These are phyloP conservation scores for Haliclona indistincta DNA, from an alignment of 37 sponge, comb jelly and placozoan genomes.

Conservation along the genomic window DNA sequence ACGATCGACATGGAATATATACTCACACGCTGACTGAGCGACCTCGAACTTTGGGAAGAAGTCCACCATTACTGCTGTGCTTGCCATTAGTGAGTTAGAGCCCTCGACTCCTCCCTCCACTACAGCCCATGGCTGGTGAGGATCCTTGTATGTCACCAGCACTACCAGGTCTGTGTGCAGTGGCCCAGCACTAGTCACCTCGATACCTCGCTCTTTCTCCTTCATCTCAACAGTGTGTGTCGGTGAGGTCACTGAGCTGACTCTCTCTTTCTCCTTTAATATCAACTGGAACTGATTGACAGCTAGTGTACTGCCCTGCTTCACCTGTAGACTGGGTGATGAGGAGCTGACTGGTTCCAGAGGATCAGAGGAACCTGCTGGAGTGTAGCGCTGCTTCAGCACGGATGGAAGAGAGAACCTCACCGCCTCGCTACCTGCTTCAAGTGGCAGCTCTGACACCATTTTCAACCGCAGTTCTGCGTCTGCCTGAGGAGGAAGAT, in stretches of 20 bases:
- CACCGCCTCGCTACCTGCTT: conserved; percentile 49
- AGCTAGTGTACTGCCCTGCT: background rate
- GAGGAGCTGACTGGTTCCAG: background rate
- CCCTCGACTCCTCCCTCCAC: conserved; percentile 44
- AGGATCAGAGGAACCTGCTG: conserved; percentile 18
- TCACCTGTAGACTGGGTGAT: background rate
- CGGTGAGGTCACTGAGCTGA: conserved; percentile 42
- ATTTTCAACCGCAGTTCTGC: conserved; percentile 35
- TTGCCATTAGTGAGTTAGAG: conserved; percentile 20
- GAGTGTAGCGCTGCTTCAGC: conserved; percentile 62
- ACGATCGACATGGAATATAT: conserved; percentile 71
- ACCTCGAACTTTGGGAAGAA: conserved; percentile 40
- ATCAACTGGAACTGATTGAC: conserved; percentile 40
- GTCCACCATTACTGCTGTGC: conserved; percentile 45
- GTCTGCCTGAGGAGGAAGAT: conserved; percentile 39
- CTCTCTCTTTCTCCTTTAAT: conserved; percentile 8
- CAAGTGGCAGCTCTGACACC: conserved; percentile 25
- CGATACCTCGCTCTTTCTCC: background rate
- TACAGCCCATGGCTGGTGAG: conserved; percentile 34
- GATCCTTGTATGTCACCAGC: conserved; percentile 30
- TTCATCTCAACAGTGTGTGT: conserved; percentile 27
- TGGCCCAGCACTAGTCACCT: background rate
- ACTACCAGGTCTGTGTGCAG: conserved; percentile 41
- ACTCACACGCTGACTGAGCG: conserved; percentile 49
- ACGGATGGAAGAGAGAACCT: conserved; percentile 57